Evolutionary conservation across 2,113 vertebrate species (phyloP), one percentile per base, ranked within the genome.

Genomic region (Seriola rivoliana): DNA sequence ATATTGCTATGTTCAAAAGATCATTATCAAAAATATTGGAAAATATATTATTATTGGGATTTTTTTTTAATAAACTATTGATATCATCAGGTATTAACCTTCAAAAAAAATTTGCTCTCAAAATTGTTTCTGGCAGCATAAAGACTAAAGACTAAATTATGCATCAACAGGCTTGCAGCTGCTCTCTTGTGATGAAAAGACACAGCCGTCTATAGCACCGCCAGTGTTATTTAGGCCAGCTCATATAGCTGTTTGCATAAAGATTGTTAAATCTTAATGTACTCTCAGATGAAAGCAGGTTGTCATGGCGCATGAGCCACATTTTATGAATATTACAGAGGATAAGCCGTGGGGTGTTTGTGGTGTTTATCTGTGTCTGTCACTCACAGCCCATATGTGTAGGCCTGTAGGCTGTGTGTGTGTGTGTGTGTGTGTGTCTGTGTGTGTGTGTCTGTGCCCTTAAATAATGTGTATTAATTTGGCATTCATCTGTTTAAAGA

Each of bases 161-260:
- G 74, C 62, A 85, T 69, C 13, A 46, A 36, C 48, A 52, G 57
- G 9, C 29, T 68, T 38, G 17, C 25, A 78, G 73, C 70, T 64
- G 79, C 68, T 80, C 68, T 40, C 58, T 7, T 7, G 72, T 57
- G 48, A 52, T 69, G 81, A 67, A 48, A 44, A 44, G 40, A n/a
- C 46, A 50, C 46, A 46, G 32, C 32, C 44, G 16, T 72, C 25
- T 50, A 34, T 34, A 57, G 23, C 55, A 13, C 75, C 60, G 69
- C 38, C 9, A 11, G 78, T 50, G 62, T 59, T 88, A 86, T 93
- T 65, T 71, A 91, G 89, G 86, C 75, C 89, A 85, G 34, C 71
- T 81, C 71, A 12, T 79, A 80, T 80, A 71, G 79, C 78, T 65
- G 82, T 70, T 65, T 88, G 70, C 78, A 67, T 87, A 68, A 88